Evolutionary conservation across 2,888 invertebrate genomes (phyloP), one percentile per base, ranked within the genome.

Genomic region (Zeuzera pyrina): DNA sequence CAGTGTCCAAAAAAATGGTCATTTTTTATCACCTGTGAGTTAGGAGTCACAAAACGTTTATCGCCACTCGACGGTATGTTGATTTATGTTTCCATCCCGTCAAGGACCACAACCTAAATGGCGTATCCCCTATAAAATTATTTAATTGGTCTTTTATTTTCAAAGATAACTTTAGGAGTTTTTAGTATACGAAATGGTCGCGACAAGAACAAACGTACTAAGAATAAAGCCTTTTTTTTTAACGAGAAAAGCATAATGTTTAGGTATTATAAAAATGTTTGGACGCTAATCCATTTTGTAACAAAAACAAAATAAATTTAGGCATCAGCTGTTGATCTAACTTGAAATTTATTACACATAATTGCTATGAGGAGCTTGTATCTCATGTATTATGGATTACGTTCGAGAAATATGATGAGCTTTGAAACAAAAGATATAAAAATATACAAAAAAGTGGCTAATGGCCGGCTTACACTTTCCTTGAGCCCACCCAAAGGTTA

Each of bases 1-100:
- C 59, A 61, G 45, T 58, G 66, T 59, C 63, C 57, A 74, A 79
- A 77, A 77, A 78, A 77, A 61, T 73, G 67, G 47, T 63, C 60
- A 38, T 64, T 79, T 78, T 77, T 81, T 81, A 76, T 81, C 79
- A 79, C 77, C 78, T 79, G n/a, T n/a, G 79, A 62, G 55, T 60
- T 78, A 71, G 76, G 73, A 79, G 78, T 79, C 77, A 79, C 70
- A 78, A 78, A 81, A 76, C 78, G 77, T 81, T 83, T 81, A 81
- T 83, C 79, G 67, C 76, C 68, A 74, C 79, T 81, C 66, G 61
- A 69, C 62, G 67, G 63, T 69, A 60, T 70, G 79, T 77, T 81
- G 81, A 83, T 83, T 79, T 81, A 81, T 78, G 63, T 56, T 69
- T 78, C 78, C 77, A 76, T 69, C 77, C 77, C 57, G 53, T 57